Percentiles rank a stretch among this genome's conserved stretches.
These are phyloP conservation scores for Microtus pennsylvanicus DNA, from an alignment of 2,113 vertebrate species.

Conservation along the genomic window DNA sequence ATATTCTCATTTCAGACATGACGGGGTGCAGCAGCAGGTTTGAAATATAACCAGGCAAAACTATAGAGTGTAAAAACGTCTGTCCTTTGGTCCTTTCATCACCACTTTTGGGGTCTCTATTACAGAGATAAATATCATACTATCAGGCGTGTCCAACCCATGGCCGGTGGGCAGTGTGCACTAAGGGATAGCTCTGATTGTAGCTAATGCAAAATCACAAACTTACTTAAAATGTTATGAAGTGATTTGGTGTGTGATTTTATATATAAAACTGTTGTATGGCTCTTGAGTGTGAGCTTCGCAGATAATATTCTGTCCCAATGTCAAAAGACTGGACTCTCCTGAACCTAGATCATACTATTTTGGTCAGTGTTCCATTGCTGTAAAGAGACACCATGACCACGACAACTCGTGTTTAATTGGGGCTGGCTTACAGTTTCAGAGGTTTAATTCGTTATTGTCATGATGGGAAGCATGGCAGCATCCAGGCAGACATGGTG, in stretches of 20 bases:
- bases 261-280: not conserved
- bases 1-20: not conserved
- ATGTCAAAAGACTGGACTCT: not conserved
- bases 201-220: not conserved
- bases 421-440: not conserved
- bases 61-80: not conserved
- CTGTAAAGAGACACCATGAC: not conserved
- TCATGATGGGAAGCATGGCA: not conserved
- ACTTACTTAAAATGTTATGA: not conserved
- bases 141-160: not conserved
- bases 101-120: not conserved
- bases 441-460: not conserved
- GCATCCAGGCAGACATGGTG: not conserved
- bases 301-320: not conserved
- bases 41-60: not conserved
- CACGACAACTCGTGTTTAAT: not conserved
- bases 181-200: not conserved
- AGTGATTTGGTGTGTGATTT: not conserved
- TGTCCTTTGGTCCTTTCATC: constrained; percentile 25
- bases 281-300: not conserved
- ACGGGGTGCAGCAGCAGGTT: not conserved
- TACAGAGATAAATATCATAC: not conserved
- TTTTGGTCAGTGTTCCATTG: not conserved
- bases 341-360: not conserved
- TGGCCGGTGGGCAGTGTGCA: not conserved